A percentile compares a stretch with the other conserved stretches of the same genome.
These are phyloP conservation scores for Sarcophaga caerulescens DNA, from an alignment of 2,888 invertebrate genomes.

Conservation along the genomic window DNA sequence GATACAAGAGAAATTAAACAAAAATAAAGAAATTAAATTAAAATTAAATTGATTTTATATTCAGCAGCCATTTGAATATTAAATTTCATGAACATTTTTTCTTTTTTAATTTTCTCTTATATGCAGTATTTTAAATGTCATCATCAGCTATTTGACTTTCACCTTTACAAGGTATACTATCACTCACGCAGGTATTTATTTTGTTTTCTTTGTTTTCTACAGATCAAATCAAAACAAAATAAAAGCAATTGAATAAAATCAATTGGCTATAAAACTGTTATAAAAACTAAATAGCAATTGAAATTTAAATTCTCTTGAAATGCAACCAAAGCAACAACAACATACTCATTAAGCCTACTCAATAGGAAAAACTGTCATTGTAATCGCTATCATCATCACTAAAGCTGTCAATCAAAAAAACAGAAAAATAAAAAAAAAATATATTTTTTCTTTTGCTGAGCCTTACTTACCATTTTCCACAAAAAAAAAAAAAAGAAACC, in stretches of 20 bases:
- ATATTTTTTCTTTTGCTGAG: background rate
- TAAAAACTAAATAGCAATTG: slow-evolving; percentile 24
- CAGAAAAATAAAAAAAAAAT: background rate
- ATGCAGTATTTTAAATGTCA: background rate
- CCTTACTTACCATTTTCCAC: background rate
- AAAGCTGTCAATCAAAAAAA: slow-evolving; percentile 32
- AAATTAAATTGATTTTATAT: too few species aligned
- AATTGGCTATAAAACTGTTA: slow-evolving; percentile 19
- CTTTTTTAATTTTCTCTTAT: background rate
- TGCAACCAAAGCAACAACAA: slow-evolving; percentile 16
- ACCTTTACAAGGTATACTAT: background rate
- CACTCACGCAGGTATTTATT: background rate
- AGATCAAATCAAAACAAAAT: background rate
- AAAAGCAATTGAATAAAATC: background rate
- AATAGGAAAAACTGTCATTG: slow-evolving; percentile 25
- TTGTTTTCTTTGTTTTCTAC: background rate
- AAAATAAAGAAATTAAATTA: too few species aligned
- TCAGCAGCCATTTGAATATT: too few species aligned
- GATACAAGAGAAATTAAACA: too few species aligned
- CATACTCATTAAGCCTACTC: slow-evolving; percentile 10
- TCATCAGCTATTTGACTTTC: background rate
- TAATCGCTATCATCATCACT: slow-evolving; percentile 26
- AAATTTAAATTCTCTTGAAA: background rate
- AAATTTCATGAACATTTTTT: background rate
- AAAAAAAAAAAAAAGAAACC: background rate